These are phyloP conservation scores for Monarcha castaneiventris DNA, from an alignment of 2,113 vertebrate genomes.

Conservation along the genomic window DNA sequence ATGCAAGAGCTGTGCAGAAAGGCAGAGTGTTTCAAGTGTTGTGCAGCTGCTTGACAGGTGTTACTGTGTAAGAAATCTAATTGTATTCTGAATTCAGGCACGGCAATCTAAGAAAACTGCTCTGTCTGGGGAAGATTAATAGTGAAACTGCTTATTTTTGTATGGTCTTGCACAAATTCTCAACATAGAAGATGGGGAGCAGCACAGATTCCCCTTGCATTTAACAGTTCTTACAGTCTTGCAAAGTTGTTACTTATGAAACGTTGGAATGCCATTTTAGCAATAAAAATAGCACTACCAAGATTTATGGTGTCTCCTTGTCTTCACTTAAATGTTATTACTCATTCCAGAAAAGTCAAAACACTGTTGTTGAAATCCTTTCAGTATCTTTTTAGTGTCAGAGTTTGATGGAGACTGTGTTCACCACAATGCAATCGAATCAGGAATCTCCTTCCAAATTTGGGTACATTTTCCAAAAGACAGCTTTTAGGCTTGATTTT, in stretches of 20 bases:
- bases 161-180: not conserved
- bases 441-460: not conserved
- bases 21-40: not conserved
- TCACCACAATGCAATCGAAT: not conserved
- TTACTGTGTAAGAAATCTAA: not conserved
- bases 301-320: not conserved
- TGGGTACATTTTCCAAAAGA: not conserved
- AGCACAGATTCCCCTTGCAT: not conserved
- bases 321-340: not conserved
- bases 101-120: not conserved
- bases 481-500: not conserved
- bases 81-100: not conserved
- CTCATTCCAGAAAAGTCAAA: conserved; percentile 1
- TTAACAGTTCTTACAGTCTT: not conserved
- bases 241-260: not conserved
- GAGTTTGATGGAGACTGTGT: not conserved
- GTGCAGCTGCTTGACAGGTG: not conserved
- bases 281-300: not conserved
- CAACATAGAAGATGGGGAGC: not conserved
- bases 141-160: not conserved
- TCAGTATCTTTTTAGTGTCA: not conserved
- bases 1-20: not conserved
- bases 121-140: not conserved
- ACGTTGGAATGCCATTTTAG: not conserved
- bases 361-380: not conserved